Evolutionary conservation across 1,140 invertebrate genomes (phyloP).

Genomic region (Scaptomyza graminum): DNA sequence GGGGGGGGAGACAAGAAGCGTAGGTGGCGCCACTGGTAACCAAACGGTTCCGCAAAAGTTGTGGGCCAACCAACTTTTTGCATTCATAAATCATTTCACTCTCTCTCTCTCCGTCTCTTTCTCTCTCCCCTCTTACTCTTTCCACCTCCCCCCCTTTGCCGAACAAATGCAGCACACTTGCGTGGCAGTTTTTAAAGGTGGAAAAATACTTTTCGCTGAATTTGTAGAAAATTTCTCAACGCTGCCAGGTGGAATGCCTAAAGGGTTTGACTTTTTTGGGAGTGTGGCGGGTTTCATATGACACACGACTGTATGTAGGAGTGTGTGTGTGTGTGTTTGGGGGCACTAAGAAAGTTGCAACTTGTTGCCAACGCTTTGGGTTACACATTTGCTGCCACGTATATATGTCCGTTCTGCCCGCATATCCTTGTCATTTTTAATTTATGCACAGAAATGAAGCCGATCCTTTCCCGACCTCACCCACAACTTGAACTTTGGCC

Average conservation of each 20-base stretch:
- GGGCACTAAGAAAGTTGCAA: constrained; percentile 50
- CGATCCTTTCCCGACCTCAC: background rate
- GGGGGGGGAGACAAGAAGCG: constrained; percentile 2
- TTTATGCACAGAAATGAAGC: constrained; percentile 71
- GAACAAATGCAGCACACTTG: constrained; percentile 17
- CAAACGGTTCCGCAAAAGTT: constrained; percentile 70
- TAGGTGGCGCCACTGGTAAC: constrained; percentile 28
- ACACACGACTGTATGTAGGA: background rate
- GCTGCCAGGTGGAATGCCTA: constrained; percentile 21
- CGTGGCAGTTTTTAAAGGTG: constrained; percentile 65
- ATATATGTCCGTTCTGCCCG: constrained; percentile 5
- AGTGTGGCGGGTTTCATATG: background rate
- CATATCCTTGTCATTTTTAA: constrained; percentile 82
- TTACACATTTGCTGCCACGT: constrained; percentile 50
- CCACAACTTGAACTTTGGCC: constrained; percentile 34
- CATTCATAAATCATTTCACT: constrained; percentile 79
- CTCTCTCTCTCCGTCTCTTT: constrained; percentile 24
- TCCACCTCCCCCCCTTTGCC: background rate
- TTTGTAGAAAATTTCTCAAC: constrained; percentile 68
- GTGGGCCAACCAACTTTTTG: constrained; percentile 71
- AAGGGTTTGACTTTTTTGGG: constrained; percentile 4
- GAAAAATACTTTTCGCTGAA: constrained; percentile 81
- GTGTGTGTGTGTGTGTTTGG: background rate
- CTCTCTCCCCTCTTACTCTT: background rate
- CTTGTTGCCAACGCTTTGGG: constrained; percentile 71